Percentiles rank a stretch among this genome's conserved stretches.
These are phyloP conservation scores for Matsumyia berberina DNA, from an alignment of 2,888 invertebrate species.

Conservation along the genomic window DNA sequence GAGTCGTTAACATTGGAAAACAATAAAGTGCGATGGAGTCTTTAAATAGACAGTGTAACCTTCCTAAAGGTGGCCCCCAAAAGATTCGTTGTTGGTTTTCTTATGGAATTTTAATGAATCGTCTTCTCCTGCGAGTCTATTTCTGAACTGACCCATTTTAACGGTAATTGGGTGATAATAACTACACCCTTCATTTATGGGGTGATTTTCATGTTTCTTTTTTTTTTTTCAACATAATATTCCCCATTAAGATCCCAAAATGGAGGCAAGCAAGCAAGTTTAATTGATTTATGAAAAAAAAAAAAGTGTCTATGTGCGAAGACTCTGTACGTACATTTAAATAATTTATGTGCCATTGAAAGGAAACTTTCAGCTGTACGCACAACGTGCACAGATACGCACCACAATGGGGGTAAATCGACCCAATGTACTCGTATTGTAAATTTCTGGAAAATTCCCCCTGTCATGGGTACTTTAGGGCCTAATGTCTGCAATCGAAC, in stretches of 20 bases:
- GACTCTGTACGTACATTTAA: conserved; percentile 12
- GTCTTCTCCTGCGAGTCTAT: not conserved
- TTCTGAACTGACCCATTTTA: conserved; percentile 36
- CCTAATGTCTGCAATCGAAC: conserved; percentile 3
- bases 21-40: conserved; percentile 14
- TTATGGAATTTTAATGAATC: conserved; percentile 34
- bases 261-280: not conserved
- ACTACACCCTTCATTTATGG: conserved; percentile 15
- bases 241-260: not conserved
- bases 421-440: conserved; percentile 43
- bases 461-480: conserved; percentile 15
- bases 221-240: not conserved
- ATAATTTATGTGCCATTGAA: conserved; percentile 53
- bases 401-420: conserved; percentile 37
- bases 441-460: conserved; percentile 33
- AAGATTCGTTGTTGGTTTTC: conserved; percentile 11
- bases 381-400: conserved; percentile 24
- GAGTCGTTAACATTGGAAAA: conserved; percentile 40
- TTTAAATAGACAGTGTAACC: conserved; percentile 20
- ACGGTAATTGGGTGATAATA: conserved; percentile 49
- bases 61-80: not conserved
- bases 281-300: conserved; percentile 30
- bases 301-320: not conserved
- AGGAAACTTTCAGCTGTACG: conserved; percentile 50
- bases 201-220: not conserved